These are phyloP conservation scores for Ridgeia piscesae DNA, from an alignment of 1,140 invertebrate species.

Conservation along the genomic window DNA sequence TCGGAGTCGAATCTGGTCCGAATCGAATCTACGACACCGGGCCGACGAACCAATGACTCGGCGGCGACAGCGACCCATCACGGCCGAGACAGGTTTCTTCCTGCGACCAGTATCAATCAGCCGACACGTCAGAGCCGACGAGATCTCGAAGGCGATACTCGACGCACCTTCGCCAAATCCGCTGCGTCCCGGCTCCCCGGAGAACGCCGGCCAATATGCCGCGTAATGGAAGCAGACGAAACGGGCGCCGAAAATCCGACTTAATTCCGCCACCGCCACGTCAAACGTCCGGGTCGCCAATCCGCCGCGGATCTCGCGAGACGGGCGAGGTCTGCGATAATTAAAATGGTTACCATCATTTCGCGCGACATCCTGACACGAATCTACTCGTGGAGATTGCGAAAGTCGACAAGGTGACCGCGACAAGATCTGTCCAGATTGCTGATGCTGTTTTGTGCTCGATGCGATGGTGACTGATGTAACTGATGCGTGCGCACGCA, in stretches of 20 bases:
- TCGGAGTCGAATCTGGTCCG: too few relatives aligned
- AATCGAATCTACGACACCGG: too few relatives aligned
- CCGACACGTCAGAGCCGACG: not conserved
- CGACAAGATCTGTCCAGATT: not conserved
- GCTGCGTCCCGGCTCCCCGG: too few relatives aligned
- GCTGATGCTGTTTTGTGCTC: not conserved
- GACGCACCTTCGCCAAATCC: not conserved
- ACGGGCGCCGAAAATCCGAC: slow-evolving; percentile 2
- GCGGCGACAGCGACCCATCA: not conserved
- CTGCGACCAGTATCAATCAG: not conserved
- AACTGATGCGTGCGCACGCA: not conserved
- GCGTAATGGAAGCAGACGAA: not conserved
- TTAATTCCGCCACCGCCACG: not conserved
- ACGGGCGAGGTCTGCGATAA: not conserved
- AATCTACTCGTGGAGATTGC: not conserved
- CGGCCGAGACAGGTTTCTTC: not conserved
- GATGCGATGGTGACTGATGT: not conserved
- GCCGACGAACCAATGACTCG: not conserved
- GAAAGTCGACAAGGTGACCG: not conserved
- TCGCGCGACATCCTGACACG: not conserved
- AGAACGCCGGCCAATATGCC: not conserved
- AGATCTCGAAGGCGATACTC: not conserved
- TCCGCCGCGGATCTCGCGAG: not conserved
- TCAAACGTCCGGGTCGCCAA: not conserved
- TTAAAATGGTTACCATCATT: not conserved